These are phyloP conservation scores for Synanthedon myopaeformis DNA, from an alignment of 2,888 invertebrate genomes.

Conservation along the genomic window DNA sequence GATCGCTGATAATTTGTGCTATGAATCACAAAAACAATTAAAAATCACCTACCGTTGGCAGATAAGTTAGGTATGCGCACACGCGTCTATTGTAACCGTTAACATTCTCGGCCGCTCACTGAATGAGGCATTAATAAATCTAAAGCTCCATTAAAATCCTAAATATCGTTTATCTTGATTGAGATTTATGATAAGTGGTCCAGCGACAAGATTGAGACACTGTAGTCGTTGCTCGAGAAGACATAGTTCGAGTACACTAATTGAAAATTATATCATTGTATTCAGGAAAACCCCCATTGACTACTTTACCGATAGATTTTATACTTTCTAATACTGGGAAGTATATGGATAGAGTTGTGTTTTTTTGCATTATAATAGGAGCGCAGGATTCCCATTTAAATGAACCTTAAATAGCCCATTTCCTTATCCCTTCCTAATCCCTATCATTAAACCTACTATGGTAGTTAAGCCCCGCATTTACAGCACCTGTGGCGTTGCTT, in stretches of 20 bases:
- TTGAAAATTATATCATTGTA: not conserved
- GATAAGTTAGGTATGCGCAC: constrained; percentile 1
- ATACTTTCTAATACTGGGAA: no score
- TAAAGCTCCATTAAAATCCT: constrained; percentile 54
- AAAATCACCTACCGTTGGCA: constrained; percentile 2
- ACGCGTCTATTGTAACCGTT: constrained; percentile 6
- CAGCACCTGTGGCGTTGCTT: no score
- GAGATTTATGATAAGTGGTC: constrained; percentile 60
- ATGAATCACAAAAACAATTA: not conserved
- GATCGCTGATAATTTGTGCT: no score
- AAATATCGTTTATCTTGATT: constrained; percentile 63
- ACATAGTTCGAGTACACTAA: not conserved
- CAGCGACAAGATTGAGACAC: constrained; percentile 50
- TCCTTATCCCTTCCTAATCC: no score
- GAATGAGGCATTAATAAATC: constrained; percentile 54
- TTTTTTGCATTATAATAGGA: no score
- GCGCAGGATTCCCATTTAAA: no score
- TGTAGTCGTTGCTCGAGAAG: constrained; percentile 5
- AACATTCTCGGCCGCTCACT: constrained; percentile 21
- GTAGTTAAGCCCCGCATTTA: no score
- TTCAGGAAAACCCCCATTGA: not conserved
- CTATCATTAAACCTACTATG: no score
- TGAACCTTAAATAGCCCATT: no score
- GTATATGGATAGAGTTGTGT: no score
- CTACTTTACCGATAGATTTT: no score